Evolutionary conservation across 2,113 vertebrate genomes (phyloP).

Genomic region (Pogona vitticeps): DNA sequence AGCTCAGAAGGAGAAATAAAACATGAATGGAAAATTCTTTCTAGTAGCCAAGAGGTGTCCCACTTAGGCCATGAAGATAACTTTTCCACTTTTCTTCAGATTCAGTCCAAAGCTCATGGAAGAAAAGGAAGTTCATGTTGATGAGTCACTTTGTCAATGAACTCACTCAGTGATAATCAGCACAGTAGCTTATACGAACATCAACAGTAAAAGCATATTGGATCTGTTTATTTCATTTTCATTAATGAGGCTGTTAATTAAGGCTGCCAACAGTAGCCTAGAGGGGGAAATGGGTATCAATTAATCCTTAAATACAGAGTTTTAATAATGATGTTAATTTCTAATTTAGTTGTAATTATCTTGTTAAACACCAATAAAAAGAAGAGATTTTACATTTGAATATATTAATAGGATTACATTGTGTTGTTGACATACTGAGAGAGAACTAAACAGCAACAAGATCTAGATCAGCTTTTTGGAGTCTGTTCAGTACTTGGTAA

Average conservation of each 20-base stretch:
- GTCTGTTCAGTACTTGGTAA: neutral
- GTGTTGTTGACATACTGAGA: constrained; percentile 51
- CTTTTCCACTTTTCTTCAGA: neutral
- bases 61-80: neutral
- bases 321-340: constrained; percentile 45
- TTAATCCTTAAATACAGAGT: constrained; percentile 40
- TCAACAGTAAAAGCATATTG: neutral
- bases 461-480: constrained; percentile 32
- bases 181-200: neutral
- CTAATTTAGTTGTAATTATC: constrained; percentile 56
- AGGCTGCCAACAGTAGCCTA: constrained; percentile 22
- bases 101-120: neutral
- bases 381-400: constrained; percentile 30
- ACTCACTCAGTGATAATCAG: neutral
- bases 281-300: constrained; percentile 32
- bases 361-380: constrained; percentile 54
- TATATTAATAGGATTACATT: constrained; percentile 56
- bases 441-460: constrained; percentile 41
- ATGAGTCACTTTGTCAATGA: neutral
- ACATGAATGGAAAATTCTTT: neutral
- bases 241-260: constrained; percentile 58
- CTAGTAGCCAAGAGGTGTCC: neutral
- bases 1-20: neutral
- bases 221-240: constrained; percentile 17
- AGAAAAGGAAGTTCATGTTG: neutral